Evolutionary conservation across 2,888 invertebrate genomes (phyloP), one percentile per base, ranked within the genome.

Genomic region (Biston stratarius): DNA sequence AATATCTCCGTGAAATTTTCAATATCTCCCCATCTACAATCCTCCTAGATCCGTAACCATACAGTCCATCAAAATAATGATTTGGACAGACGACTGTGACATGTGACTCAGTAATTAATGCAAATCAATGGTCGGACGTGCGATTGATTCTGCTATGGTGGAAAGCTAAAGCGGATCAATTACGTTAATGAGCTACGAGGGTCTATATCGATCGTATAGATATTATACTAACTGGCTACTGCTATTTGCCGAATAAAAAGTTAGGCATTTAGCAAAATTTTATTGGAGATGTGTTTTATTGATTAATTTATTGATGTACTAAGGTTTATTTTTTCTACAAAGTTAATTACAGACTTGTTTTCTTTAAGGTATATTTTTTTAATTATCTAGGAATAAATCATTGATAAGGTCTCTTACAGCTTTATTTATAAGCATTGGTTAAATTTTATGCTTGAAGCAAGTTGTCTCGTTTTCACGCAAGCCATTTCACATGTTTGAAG

Each of bases 121-220:
- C 89, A 92, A 92, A 93, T 92, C 91, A 90, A 88, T 90, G 88
- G 87, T 83, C 77, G 88, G 83, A 88, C 89, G 90, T 91, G 88
- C 75, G 74, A 76, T 76, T 77, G 77, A 77, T 77, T 75, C 69
- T 44, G 62, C 63, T 67, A 70, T 86, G 86, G 85, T 84, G 87
- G 89, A 87, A 89, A 91, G 90, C 92, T 87, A 87, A 89, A 91
- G 90, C 92, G 87, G 92, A 92, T 93, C 91, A 93, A 92, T 93
- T 93, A 92, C 87, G 89, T 83, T 92, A 92, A 94, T 93, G 91
- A 93, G 91, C 89, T 87, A 78, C 82, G 84, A 84, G 89, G 84
- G 87, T 86, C 87, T 86, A 86, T 90, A 90, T 68, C 62, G 66
- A 61, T 68, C 63, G 74, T 61, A 64, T 64, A 42, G 63, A 48